phyloP scores from a whole-genome alignment of 2,797 vertebrate species.

The Myotis pilosus region DNA sequence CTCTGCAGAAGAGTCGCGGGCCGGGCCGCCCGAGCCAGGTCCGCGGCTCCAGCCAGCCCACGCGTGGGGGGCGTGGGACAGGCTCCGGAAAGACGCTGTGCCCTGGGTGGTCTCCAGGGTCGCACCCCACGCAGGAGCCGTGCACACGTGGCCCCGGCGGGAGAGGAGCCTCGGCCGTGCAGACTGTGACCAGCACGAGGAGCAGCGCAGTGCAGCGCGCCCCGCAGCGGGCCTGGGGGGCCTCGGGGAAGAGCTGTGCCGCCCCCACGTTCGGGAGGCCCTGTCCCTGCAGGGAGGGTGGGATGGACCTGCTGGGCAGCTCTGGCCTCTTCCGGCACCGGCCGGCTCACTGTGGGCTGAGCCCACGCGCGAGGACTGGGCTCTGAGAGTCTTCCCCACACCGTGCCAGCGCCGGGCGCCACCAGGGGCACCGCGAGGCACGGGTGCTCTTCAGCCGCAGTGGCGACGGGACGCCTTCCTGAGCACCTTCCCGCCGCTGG shows the following conservation, averaged over 20 bases:
- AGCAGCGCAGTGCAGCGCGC: background rate
- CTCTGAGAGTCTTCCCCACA: background rate
- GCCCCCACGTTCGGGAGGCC: background rate
- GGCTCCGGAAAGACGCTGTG: background rate
- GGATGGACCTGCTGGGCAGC: background rate
- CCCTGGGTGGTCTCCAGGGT: background rate
- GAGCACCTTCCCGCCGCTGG: background rate
- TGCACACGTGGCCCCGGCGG: background rate
- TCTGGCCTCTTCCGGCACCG: background rate
- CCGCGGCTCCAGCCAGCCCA: background rate
- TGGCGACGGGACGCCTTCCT: background rate
- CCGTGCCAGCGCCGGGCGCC: background rate
- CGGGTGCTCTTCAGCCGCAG: background rate
- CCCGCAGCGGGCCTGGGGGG: background rate
- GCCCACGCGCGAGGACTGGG: background rate
- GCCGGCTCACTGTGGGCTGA: background rate
- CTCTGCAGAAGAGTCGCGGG: background rate
- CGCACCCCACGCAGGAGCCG: background rate
- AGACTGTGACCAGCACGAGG: background rate
- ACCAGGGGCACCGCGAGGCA: background rate
- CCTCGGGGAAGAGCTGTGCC: background rate
- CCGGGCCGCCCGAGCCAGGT: background rate
- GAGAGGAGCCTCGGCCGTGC: background rate
- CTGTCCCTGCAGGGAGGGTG: background rate
- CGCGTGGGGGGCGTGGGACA: no score